These are phyloP conservation scores for Herminia tarsipennalis DNA, from an alignment of 2,888 invertebrate species.

Conservation along the genomic window DNA sequence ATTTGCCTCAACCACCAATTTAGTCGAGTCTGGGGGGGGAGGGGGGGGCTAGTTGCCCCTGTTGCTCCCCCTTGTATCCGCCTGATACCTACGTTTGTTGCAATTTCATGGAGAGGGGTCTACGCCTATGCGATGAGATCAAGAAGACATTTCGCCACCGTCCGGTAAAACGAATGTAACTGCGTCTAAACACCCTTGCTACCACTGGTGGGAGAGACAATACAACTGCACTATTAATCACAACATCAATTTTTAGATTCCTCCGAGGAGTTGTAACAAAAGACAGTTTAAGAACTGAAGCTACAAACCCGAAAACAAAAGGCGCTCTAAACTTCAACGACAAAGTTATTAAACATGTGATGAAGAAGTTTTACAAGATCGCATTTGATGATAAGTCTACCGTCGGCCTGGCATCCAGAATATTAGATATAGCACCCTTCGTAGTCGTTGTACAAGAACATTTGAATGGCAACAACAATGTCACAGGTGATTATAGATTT, in stretches of 20 bases:
- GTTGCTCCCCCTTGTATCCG: too few species aligned
- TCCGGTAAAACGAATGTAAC: too few species aligned
- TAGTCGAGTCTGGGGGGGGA: too few species aligned
- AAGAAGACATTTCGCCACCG: too few species aligned
- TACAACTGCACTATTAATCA: too few species aligned
- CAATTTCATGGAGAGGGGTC: too few species aligned
- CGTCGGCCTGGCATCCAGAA: conserved; percentile 89
- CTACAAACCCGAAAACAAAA: conserved; percentile 82
- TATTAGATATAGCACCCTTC: conserved; percentile 91
- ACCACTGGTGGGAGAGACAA: too few species aligned
- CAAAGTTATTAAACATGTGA: conserved; percentile 86
- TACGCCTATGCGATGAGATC: too few species aligned
- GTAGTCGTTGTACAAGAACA: conserved; percentile 85
- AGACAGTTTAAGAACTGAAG: conserved; percentile 87
- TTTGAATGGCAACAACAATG: conserved; percentile 36
- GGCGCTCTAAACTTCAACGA: conserved; percentile 78
- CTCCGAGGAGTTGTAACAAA: conserved; percentile 58
- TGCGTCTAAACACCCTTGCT: too few species aligned
- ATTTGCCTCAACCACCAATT: too few species aligned
- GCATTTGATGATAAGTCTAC: conserved; percentile 73
- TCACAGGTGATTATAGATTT: conserved; percentile 19
- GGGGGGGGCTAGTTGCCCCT: too few species aligned
- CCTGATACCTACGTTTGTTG: too few species aligned
- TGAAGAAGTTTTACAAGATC: conserved; percentile 89
- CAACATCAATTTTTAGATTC: conserved; percentile 51